A percentile compares a stretch with the other conserved stretches of the same genome.
phyloP scores from a whole-genome alignment of 2,797 vertebrate genomes.

The Cynopterus sphinx region DNA sequence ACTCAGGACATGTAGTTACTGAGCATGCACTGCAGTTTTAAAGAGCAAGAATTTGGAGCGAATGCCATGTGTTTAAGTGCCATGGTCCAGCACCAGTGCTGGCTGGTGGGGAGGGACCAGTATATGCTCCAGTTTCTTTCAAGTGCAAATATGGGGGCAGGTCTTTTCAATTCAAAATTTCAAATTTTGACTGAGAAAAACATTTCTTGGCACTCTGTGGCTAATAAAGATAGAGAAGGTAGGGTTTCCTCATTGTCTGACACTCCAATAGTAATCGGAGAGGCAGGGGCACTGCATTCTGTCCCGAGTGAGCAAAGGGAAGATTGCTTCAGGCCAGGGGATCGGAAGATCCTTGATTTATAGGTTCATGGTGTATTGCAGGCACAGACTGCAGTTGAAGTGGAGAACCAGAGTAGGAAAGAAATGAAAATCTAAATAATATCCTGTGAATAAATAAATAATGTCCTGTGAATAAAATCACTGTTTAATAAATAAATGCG shows the following conservation, averaged over 20 bases:
- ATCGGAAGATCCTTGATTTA: neutral
- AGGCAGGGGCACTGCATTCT: neutral
- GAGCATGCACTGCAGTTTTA: neutral
- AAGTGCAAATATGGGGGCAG: neutral
- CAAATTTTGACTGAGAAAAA: neutral
- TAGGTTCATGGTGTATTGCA: neutral
- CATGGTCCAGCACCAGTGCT: accelerated
- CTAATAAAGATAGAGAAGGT: neutral
- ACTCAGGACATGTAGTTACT: no score
- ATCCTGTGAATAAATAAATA: neutral
- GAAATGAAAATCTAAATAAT: neutral
- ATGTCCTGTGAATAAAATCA: neutral
- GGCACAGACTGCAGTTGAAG: neutral
- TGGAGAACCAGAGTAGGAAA: neutral
- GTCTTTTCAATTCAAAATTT: neutral
- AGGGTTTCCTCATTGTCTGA: neutral
- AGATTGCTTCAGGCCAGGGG: neutral
- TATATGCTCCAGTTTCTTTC: neutral
- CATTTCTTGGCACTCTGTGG: accelerated
- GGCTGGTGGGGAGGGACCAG: neutral
- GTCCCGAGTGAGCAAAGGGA: neutral
- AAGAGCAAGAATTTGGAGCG: neutral
- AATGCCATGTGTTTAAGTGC: neutral
- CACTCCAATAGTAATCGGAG: neutral
- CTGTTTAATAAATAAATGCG: neutral